These are phyloP conservation scores for Cottus gobio DNA, from an alignment of 2,113 vertebrate species.

Conservation along the genomic window DNA sequence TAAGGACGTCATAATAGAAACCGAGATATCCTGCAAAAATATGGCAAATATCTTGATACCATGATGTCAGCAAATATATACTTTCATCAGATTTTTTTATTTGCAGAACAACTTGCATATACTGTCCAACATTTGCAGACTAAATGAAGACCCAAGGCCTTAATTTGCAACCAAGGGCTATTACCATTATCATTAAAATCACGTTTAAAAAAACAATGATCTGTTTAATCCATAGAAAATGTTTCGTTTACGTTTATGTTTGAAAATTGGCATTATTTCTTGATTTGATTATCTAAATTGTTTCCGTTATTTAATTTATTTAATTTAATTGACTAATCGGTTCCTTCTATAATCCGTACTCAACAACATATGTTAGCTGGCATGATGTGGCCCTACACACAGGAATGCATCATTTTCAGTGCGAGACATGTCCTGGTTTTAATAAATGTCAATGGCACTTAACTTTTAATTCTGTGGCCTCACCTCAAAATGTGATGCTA, in stretches of 20 bases:
- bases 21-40: not conserved
- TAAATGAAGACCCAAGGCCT: not conserved
- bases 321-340: not conserved
- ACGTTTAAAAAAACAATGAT: not conserved
- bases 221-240: not conserved
- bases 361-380: not conserved
- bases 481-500: slow-evolving; percentile 16
- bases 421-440: not conserved
- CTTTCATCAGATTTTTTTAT: not conserved
- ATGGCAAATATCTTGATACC: not conserved
- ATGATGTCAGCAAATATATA: not conserved
- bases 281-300: not conserved
- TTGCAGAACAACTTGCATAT: not conserved
- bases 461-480: slow-evolving; percentile 15
- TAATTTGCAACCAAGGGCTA: not conserved
- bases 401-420: not conserved
- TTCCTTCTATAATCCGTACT: not conserved
- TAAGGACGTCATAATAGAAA: not conserved
- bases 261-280: not conserved
- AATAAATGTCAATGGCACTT: slow-evolving; percentile 1
- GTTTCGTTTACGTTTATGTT: not conserved
- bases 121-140: not conserved
- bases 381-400: not conserved
- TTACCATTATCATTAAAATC: not conserved
- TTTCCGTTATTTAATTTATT: not conserved